These are phyloP conservation scores for Ganaspis brasiliensis DNA, from an alignment of 2,888 invertebrate species.

Conservation along the genomic window DNA sequence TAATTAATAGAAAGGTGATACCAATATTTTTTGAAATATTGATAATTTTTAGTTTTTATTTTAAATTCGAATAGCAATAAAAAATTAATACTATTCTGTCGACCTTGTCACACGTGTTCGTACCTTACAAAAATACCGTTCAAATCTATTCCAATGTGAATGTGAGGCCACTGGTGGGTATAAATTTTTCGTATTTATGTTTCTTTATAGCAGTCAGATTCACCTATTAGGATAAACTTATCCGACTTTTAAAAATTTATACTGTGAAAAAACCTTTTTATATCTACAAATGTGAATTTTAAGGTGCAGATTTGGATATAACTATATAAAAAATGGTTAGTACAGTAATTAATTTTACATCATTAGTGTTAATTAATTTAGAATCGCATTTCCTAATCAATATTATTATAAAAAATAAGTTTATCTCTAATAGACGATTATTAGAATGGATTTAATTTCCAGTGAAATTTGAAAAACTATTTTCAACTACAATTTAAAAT, in stretches of 20 bases:
- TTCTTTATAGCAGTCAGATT: conserved; percentile 49
- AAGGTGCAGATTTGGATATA: too few species aligned
- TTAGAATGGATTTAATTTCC: too few species aligned
- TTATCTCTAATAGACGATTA: too few species aligned
- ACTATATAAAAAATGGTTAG: conserved; percentile 1
- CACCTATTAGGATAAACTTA: not conserved
- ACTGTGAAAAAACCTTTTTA: too few species aligned
- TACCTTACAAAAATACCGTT: conserved; percentile 38
- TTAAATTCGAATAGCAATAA: not conserved
- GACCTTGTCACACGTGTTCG: conserved; percentile 28
- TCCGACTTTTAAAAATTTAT: too few species aligned
- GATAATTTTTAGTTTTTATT: not conserved
- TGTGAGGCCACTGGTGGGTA: conserved; percentile 54
- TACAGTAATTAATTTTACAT: not conserved
- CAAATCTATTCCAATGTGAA: conserved; percentile 35
- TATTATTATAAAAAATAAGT: too few species aligned
- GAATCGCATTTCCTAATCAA: too few species aligned
- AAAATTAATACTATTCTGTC: not conserved
- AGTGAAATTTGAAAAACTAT: too few species aligned
- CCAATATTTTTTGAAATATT: too few species aligned
- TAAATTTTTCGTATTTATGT: conserved; percentile 55
- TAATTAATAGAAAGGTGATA: too few species aligned
- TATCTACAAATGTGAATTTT: not conserved
- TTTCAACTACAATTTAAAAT: too few species aligned
- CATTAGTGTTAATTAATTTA: too few species aligned